Conservation (phyloP, 2,797 vertebrate genomes). For the Peromyscus eremicus region DNA sequence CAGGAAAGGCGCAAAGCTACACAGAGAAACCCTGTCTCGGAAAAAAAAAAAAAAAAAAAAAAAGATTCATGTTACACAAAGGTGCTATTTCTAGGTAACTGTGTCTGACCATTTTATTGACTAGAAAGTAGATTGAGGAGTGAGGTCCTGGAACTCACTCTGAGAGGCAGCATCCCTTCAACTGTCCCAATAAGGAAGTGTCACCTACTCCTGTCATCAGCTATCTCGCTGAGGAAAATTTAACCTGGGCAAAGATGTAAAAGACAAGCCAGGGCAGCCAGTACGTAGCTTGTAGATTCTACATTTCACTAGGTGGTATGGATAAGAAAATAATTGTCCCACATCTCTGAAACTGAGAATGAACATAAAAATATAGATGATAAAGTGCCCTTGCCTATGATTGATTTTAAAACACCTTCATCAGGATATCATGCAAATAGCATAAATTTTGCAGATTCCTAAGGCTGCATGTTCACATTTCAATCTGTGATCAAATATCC, state of each 20-base stretch:
- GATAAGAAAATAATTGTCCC: slow-evolving; percentile 25
- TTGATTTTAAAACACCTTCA: slow-evolving; percentile 21
- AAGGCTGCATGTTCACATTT: slow-evolving; percentile 76
- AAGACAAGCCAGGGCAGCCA: slow-evolving; percentile 36
- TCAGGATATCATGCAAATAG: slow-evolving; percentile 67
- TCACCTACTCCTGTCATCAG: slow-evolving; percentile 55
- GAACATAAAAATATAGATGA: neutral
- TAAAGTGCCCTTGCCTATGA: slow-evolving; percentile 45
- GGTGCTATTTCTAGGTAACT: slow-evolving; percentile 44
- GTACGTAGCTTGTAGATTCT: neutral
- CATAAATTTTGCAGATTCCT: slow-evolving; percentile 84
- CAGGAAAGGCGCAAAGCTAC: too few species aligned
- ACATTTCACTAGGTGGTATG: neutral
- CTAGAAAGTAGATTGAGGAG: slow-evolving; percentile 59
- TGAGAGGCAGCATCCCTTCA: slow-evolving; percentile 1
- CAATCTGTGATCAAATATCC: slow-evolving; percentile 85
- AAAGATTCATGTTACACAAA: slow-evolving; percentile 44
- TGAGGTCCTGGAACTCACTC: slow-evolving; percentile 54
- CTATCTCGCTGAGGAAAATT: slow-evolving; percentile 66
- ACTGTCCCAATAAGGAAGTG: neutral
- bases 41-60: too few species aligned
- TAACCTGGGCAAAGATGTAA: slow-evolving; percentile 50
- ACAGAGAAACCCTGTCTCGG: too few species aligned
- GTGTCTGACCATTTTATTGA: slow-evolving; percentile 68
- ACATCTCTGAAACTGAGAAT: neutral